Evolutionary conservation across 2,888 invertebrate species (phyloP).

Genomic region (Sisyra terminalis): DNA sequence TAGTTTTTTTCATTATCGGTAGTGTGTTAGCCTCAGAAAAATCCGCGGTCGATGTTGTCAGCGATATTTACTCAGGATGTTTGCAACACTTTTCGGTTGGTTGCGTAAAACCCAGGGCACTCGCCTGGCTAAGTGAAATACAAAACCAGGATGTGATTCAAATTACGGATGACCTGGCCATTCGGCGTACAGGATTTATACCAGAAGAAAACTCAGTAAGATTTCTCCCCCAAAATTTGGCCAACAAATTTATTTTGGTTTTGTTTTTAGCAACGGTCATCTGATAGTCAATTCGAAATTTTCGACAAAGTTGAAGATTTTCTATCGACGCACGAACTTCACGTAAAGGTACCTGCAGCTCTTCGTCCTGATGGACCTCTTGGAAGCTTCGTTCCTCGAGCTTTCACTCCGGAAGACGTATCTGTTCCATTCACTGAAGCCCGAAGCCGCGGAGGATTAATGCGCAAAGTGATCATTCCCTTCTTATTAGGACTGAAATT

Average conservation of each 20-base stretch:
- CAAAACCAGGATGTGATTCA: conserved; percentile 49
- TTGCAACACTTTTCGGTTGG: conserved; percentile 48
- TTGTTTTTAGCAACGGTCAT: conserved; percentile 26
- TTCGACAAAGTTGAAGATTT: conserved; percentile 60
- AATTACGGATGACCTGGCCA: conserved; percentile 58
- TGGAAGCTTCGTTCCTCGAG: conserved; percentile 43
- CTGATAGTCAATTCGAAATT: conserved; percentile 35
- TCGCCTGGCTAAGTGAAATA: conserved; percentile 55
- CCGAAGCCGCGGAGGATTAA: conserved; percentile 44
- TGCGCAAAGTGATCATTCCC: conserved; percentile 70
- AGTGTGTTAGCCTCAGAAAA: conserved; percentile 11
- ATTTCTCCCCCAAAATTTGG: no score
- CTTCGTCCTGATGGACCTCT: conserved; percentile 36
- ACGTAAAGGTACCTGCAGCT: conserved; percentile 54
- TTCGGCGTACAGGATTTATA: conserved; percentile 35
- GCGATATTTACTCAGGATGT: conserved; percentile 50
- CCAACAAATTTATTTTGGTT: conserved; percentile 2
- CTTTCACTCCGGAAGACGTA: conserved; percentile 48
- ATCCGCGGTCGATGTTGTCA: conserved; percentile 44
- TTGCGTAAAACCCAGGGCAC: conserved; percentile 63
- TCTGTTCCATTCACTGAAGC: conserved; percentile 56
- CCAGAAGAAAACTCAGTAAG: background rate
- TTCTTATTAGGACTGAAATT: conserved; percentile 75
- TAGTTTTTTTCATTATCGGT: no score
- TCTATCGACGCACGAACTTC: conserved; percentile 56